Evolutionary conservation across 2,113 vertebrate species (phyloP).

Genomic region (Prochilodus magdalenae): DNA sequence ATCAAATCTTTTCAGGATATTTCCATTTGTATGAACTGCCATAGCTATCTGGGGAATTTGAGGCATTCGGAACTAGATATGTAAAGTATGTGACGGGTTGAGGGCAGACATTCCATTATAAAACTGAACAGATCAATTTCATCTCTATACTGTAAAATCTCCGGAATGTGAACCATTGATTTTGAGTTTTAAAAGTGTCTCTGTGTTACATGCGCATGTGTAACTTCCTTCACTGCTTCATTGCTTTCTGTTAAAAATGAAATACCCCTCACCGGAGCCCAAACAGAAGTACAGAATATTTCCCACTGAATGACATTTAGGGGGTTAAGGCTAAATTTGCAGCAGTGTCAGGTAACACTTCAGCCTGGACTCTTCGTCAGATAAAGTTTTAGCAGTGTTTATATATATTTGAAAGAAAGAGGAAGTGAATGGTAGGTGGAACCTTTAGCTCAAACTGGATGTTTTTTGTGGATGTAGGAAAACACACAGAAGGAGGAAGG

Average conservation of each 20-base stretch:
- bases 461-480: slow-evolving; percentile 1
- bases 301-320: slow-evolving; percentile 61
- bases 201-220: neutral
- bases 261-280: slow-evolving; percentile 57
- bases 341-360: slow-evolving; percentile 40
- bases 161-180: slow-evolving; percentile 61
- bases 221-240: slow-evolving; percentile 57
- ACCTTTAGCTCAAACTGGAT: too few relatives aligned
- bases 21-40: neutral
- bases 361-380: neutral
- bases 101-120: slow-evolving; percentile 4
- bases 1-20: neutral
- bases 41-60: slow-evolving; percentile 50
- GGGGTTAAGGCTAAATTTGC: slow-evolving; percentile 57
- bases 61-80: slow-evolving; percentile 56
- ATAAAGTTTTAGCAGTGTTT: slow-evolving; percentile 19
- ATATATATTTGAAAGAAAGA: neutral
- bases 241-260: slow-evolving; percentile 64
- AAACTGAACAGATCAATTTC: slow-evolving; percentile 23
- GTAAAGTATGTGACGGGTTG: slow-evolving; percentile 52
- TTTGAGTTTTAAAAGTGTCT: slow-evolving; percentile 59
- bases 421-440: neutral
- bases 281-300: slow-evolving; percentile 61
- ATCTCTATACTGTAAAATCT: slow-evolving; percentile 9
- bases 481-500: slow-evolving; percentile 16